A percentile compares a stretch with the other conserved stretches of the same genome.
phyloP scores from a whole-genome alignment of 2,797 vertebrate genomes.

The Loriculus beryllinus region DNA sequence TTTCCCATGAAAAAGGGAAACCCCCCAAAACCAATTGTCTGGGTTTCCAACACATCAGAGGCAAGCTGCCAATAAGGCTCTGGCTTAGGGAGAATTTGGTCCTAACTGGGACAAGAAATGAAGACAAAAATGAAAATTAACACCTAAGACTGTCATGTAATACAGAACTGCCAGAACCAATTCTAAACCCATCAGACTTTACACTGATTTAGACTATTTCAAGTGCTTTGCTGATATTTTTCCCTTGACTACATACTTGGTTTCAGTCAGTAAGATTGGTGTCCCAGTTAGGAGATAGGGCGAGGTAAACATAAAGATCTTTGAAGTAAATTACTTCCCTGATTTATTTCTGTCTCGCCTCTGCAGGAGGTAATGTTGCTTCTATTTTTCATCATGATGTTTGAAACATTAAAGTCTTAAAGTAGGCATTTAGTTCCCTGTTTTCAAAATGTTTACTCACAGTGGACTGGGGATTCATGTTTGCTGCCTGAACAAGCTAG shows the following conservation, averaged over 20 bases:
- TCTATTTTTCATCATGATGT: slow-evolving; percentile 59
- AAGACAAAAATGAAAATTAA: slow-evolving; percentile 32
- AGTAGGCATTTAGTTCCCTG: slow-evolving; percentile 35
- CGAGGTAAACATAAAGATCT: slow-evolving; percentile 52
- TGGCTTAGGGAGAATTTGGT: background rate
- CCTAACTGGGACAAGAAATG: background rate
- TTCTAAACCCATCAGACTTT: background rate
- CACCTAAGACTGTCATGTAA: background rate
- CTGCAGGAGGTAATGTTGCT: slow-evolving; percentile 41
- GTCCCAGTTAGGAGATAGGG: slow-evolving; percentile 33
- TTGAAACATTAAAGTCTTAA: slow-evolving; percentile 57
- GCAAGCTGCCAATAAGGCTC: background rate
- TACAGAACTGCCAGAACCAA: background rate
- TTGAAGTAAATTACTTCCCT: slow-evolving; percentile 62
- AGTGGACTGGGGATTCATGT: slow-evolving; percentile 3
- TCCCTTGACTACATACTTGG: background rate
- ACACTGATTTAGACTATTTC: background rate
- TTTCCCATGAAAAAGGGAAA: background rate
- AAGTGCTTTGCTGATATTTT: background rate
- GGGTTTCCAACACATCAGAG: background rate
- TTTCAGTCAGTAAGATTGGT: slow-evolving; percentile 38
- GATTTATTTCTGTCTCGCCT: slow-evolving; percentile 64
- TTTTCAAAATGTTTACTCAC: slow-evolving; percentile 45
- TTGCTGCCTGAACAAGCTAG: background rate
- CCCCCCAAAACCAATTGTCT: background rate